Evolutionary conservation across 2,113 vertebrate genomes (phyloP).

Genomic region (Pteronura brasiliensis): DNA sequence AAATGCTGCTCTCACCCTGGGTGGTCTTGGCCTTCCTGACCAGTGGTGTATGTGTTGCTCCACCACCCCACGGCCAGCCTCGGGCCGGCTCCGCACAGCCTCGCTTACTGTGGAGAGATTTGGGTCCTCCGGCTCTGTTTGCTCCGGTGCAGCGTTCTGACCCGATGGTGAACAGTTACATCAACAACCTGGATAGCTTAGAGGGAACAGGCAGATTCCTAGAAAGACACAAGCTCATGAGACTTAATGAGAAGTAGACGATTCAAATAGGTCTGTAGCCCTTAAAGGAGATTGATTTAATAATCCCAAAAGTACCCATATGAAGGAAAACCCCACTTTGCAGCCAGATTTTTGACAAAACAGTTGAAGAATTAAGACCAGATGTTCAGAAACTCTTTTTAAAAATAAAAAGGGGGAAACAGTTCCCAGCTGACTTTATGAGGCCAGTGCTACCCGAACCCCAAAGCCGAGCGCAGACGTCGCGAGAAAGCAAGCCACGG

Average conservation of each 20-base stretch:
- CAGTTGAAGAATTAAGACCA: not conserved
- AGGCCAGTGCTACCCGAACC: not conserved
- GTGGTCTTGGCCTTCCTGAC: not conserved
- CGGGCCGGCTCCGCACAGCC: accelerated
- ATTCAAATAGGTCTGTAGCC: not conserved
- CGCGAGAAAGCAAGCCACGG: not conserved
- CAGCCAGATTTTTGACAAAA: not conserved
- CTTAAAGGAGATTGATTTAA: not conserved
- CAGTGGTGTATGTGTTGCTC: accelerated
- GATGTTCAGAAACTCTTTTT: not conserved
- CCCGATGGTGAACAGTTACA: accelerated
- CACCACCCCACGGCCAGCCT: not conserved
- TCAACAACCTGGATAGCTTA: no score
- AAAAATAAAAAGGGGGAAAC: not conserved
- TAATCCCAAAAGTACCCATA: not conserved
- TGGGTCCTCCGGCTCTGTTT: not conserved
- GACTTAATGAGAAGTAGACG: not conserved
- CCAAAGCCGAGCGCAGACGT: not conserved
- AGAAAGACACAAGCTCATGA: not conserved
- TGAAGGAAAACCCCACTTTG: not conserved
- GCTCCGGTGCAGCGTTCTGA: no score
- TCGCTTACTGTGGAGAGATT: not conserved
- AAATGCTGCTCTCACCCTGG: accelerated
- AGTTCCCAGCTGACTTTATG: not conserved
- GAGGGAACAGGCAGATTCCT: not conserved